phyloP scores from a whole-genome alignment of 2,113 vertebrate species.

The Lichenostomus cassidix region DNA sequence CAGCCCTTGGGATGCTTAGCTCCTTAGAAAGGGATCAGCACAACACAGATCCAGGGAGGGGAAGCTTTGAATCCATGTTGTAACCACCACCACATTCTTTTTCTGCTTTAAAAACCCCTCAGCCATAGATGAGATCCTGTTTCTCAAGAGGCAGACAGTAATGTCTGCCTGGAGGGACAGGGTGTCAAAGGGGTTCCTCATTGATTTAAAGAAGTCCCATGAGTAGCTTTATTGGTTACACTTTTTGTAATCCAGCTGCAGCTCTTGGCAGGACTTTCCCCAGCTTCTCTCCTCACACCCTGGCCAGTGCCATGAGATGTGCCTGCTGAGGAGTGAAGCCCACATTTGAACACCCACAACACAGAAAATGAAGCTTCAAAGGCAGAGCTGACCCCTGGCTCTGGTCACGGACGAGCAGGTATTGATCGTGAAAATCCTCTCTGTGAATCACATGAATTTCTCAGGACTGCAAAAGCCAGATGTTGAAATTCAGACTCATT shows the following conservation, averaged over 20 bases:
- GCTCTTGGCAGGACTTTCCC: background rate
- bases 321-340: accelerated
- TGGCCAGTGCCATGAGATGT: background rate
- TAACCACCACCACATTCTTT: background rate
- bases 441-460: background rate
- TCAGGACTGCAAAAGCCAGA: background rate
- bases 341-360: accelerated
- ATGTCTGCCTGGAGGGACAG: background rate
- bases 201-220: background rate
- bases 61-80: background rate
- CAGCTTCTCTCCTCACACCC: accelerated
- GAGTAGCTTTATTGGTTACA: background rate
- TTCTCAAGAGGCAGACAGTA: background rate
- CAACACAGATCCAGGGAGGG: background rate
- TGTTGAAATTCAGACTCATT: background rate
- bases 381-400: background rate
- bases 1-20: background rate
- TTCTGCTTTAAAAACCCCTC: background rate
- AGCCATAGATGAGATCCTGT: background rate
- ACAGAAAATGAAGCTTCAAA: background rate
- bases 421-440: background rate
- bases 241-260: background rate
- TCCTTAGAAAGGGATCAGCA: background rate
- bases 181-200: accelerated
- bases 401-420: background rate